A percentile compares a stretch with the other conserved stretches of the same genome.
These are phyloP conservation scores for Stomatorhinus walkeri DNA, from an alignment of 2,797 vertebrate genomes.

Conservation along the genomic window DNA sequence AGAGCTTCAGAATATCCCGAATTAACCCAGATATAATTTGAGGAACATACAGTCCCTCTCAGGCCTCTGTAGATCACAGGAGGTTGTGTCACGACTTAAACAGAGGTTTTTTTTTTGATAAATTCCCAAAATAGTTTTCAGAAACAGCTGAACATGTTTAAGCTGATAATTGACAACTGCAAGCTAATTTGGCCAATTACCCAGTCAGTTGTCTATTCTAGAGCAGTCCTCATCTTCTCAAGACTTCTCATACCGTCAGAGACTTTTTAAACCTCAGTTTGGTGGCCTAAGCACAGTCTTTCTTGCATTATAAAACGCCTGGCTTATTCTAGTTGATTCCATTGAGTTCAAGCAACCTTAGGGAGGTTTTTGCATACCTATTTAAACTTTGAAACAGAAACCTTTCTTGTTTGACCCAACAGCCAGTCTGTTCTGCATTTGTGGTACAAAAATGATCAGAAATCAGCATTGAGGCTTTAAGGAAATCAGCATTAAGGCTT, in stretches of 20 bases:
- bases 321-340: neutral
- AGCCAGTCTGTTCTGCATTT: neutral
- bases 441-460: neutral
- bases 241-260: neutral
- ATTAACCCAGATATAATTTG: neutral
- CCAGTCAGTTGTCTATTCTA: neutral
- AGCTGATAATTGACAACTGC: neutral
- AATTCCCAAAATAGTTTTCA: neutral
- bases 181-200: neutral
- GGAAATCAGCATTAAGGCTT: neutral
- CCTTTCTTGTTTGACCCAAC: neutral
- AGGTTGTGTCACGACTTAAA: neutral
- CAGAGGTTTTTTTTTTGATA: neutral
- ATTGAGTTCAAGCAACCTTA: neutral
- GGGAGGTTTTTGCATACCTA: neutral
- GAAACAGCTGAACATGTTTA: neutral
- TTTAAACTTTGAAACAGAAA: neutral
- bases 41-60: neutral
- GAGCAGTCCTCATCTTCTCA: neutral
- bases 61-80: neutral
- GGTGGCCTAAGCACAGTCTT: neutral
- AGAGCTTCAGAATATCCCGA: neutral
- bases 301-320: neutral
- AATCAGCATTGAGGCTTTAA: neutral
- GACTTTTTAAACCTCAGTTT: neutral